Base-by-base conservation (phyloP, 2,113 vertebrate genomes). In the Scalopus aquaticus region DNA sequence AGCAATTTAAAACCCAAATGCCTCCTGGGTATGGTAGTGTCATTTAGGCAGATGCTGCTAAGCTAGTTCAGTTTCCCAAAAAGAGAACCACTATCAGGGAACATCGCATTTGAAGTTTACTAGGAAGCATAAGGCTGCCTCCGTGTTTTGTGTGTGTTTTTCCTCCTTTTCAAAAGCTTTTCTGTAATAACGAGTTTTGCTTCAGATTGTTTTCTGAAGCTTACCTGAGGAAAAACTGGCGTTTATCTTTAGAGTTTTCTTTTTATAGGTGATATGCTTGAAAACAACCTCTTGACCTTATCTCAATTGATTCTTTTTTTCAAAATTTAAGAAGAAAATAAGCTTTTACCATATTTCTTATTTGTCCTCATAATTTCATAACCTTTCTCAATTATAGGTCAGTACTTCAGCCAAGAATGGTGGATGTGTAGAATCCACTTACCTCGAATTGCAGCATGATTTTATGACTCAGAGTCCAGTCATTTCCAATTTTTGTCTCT, bases 401-500 rank as follows among this genome's bases (percentile, higher is more conserved):
- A 95, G 62, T 80, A 37, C 60, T 82, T 74, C 35, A 80, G 35
- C 51, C 39, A 76, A 93, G 54, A 92, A 67, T 44, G 16, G n/a
- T 78, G 37, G 62, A 74, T 79, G 32, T 69, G 64, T 78, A 87
- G 86, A 96, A 96, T 88, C 60, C 84, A 94, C 83, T 95, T 96
- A 93, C 94, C 76, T 78, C 94, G 77, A 91, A 93, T 95, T 88
- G 95, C 67, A 74, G 42, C 44, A 30, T 91, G 80, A 76, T 96
- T 97, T 96, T 96, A 92, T 96, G 93, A 96, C 69, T 91, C 39
- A 70, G 42, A 94, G 60, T 90, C 91, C 80, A 90, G 80, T 90
- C 91, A 94, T 95, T 95, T 96, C 84, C 95, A 93, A 92, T 93
- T 96, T 96, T 89, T 96, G 92, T 80, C 74, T 90, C 95, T 96